Base-by-base conservation (phyloP, 2,888 invertebrate species). In the Diloba caeruleocephala region DNA sequence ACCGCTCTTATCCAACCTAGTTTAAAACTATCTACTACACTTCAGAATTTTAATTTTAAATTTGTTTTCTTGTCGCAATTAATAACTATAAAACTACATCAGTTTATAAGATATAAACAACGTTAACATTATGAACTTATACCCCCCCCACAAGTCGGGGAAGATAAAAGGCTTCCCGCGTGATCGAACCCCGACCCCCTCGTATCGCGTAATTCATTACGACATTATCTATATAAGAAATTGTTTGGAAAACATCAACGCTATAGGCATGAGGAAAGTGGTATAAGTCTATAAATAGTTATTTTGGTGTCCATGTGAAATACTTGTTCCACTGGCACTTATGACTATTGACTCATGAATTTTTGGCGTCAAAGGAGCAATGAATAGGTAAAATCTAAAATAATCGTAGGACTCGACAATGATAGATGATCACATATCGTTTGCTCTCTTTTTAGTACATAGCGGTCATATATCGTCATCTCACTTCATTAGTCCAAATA, bases 171-270 rank as follows among this genome's bases (percentile, higher is more conserved):
- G 51, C 49, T 57, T 44, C 46, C 52, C 49, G 55, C 48, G 36
- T 75, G 75, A 72, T 74, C 66, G 71, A 72, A 42, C 55, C 36
- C 61, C 68, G 73, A 57, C 58, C 45, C 46, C 51, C 57, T 57
- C 43, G 71, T 69, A 72, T 71, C 66, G 68, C 63, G 76, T 81
- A 81, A 82, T 85, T 82, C 82, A 87, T 84, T 82, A 81, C 73
- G 72, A 79, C 77, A 76, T 81, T 83, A 81, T 79, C 78, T 71
- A 74, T 75, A 61, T 68, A 78, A 79, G 76, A 79, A 78, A 82
- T 79, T 82, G 82, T 82, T 82, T 77, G 72, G 74, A 72, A 80
- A 82, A 71, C 78, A 78, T 81, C 71, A 67, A 58, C 59, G 48
- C 41, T 41, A 46, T 37, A 25, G 19, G 14, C 2, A 12, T 6